phyloP scores from a whole-genome alignment of 2,888 invertebrate genomes.

The Leptothorax acervorum region DNA sequence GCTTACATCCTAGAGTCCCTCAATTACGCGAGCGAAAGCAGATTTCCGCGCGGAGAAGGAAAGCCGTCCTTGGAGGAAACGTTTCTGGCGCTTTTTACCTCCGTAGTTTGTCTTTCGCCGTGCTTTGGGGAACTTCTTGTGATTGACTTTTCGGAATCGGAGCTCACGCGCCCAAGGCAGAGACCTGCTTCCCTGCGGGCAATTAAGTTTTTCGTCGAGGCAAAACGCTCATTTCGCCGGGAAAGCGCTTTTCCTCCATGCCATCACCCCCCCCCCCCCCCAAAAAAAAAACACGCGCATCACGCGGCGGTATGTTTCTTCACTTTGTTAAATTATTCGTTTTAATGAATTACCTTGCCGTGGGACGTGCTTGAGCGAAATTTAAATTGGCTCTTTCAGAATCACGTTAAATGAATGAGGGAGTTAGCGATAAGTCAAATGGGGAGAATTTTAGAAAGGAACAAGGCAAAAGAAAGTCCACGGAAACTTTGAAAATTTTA shows the following conservation, averaged over 20 bases:
- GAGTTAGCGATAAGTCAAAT: not conserved
- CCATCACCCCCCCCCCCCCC: not conserved
- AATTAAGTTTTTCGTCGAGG: constrained; percentile 65
- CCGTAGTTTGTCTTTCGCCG: constrained; percentile 25
- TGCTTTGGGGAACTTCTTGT: constrained; percentile 41
- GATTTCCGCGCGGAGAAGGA: constrained; percentile 31
- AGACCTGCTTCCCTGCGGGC: constrained; percentile 26
- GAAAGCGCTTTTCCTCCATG: not conserved
- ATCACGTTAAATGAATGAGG: not conserved
- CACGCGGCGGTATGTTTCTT: constrained; percentile 1
- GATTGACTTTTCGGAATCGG: constrained; percentile 68
- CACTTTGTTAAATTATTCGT: constrained; percentile 41
- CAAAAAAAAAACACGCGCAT: constrained; percentile 13
- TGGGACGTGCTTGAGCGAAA: constrained; percentile 14
- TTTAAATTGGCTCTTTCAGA: constrained; percentile 30
- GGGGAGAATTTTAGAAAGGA: not conserved
- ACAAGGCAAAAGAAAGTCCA: not conserved
- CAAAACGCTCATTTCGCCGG: constrained; percentile 40
- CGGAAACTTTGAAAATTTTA: constrained; percentile 10
- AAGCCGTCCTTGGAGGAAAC: not conserved
- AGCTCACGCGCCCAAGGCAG: not conserved
- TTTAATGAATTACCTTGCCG: constrained; percentile 8
- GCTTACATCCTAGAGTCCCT: constrained; percentile 27
- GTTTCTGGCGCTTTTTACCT: constrained; percentile 9
- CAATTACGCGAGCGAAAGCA: constrained; percentile 47